These are phyloP conservation scores for Euplagia quadripunctaria DNA, from an alignment of 2,888 invertebrate species.

Conservation along the genomic window DNA sequence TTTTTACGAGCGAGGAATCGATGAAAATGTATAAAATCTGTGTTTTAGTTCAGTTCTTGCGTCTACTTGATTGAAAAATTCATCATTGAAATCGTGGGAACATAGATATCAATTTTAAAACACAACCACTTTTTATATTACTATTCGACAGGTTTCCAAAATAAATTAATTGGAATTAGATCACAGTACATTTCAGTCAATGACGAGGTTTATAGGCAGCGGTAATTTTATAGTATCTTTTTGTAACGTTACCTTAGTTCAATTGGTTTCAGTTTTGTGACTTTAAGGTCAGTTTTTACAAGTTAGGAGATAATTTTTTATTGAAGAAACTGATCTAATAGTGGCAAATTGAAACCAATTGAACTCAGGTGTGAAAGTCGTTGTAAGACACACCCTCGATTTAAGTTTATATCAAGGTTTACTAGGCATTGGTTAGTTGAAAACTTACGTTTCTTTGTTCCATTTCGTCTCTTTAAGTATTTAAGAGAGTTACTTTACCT, in stretches of 20 bases:
- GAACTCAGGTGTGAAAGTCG: too few species aligned
- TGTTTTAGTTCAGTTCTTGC: constrained; percentile 31
- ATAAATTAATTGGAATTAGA: neutral
- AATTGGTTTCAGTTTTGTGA: too few species aligned
- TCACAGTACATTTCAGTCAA: neutral
- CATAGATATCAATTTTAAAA: constrained; percentile 21
- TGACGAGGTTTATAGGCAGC: neutral
- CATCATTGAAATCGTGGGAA: constrained; percentile 52
- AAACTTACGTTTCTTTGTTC: neutral
- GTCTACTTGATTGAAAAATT: constrained; percentile 48
- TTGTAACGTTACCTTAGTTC: too few species aligned
- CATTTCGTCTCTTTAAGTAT: neutral
- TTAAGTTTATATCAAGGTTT: neutral
- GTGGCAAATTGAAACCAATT: neutral
- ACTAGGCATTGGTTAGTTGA: neutral
- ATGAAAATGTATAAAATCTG: constrained; percentile 48
- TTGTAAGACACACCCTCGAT: neutral
- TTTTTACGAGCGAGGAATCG: constrained; percentile 59
- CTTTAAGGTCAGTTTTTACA: too few species aligned
- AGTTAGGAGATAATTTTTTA: too few species aligned
- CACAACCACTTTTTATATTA: neutral
- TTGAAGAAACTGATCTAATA: too few species aligned
- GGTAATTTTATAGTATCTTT: neutral
- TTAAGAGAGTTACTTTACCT: neutral
- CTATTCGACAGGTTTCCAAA: constrained; percentile 12